Conservation (phyloP, 2,113 vertebrate genomes). For the Percopsis transmontana region DNA sequence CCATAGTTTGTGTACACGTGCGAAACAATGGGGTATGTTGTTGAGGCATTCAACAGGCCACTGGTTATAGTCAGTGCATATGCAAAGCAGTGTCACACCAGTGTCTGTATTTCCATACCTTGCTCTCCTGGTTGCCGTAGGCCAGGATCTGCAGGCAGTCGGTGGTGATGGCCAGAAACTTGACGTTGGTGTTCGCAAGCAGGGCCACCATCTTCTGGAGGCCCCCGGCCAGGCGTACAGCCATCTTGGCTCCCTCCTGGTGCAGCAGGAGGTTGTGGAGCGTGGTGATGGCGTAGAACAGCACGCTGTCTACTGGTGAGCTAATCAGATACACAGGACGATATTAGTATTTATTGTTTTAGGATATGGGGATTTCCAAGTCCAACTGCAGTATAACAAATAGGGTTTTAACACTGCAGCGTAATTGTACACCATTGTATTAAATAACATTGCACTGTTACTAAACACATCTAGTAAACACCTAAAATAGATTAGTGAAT, state of each 20-base stretch:
- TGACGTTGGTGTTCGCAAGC: conserved; percentile 97
- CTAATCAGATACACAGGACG: conserved; percentile 58
- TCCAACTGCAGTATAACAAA: too few species aligned
- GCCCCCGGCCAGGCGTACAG: conserved; percentile 94
- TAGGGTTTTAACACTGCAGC: too few species aligned
- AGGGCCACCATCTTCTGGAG: conserved; percentile 99
- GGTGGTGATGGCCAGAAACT: conserved; percentile 98
- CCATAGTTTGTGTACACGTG: too few species aligned
- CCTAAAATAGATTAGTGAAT: too few species aligned
- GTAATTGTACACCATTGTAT: too few species aligned
- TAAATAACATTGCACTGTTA: too few species aligned
- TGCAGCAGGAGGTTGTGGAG: conserved; percentile 97
- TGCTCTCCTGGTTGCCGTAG: conserved; percentile 98
- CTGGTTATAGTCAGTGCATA: not conserved
- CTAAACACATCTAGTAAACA: too few species aligned
- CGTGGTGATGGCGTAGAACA: conserved; percentile 98
- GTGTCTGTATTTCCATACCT: conserved; percentile 77
- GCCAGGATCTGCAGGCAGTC: conserved; percentile 99
- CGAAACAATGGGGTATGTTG: not conserved
- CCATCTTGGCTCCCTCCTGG: conserved; percentile 99
- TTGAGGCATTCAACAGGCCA: too few species aligned
- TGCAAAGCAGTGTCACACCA: not conserved
- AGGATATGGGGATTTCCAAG: too few species aligned
- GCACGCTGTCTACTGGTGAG: conserved; percentile 95
- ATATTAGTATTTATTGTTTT: too few species aligned